These are phyloP conservation scores for Iguana delicatissima DNA, from an alignment of 2,797 vertebrate genomes.

Conservation along the genomic window DNA sequence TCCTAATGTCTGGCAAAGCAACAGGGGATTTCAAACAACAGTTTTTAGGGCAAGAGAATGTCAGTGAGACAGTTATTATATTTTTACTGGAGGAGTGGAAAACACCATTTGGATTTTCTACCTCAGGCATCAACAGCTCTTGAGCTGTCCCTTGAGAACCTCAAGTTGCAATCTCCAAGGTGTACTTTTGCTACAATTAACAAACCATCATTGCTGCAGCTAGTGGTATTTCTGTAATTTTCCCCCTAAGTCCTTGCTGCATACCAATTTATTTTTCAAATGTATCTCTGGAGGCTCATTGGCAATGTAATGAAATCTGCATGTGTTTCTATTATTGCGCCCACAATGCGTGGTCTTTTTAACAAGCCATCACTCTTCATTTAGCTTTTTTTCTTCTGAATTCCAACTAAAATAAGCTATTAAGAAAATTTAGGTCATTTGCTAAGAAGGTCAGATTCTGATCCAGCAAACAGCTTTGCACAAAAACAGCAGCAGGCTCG, in stretches of 20 bases:
- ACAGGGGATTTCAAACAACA: not conserved
- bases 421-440: slow-evolving; percentile 17
- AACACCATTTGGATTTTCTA: slow-evolving; percentile 5
- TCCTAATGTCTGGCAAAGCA: not conserved
- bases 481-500: not conserved
- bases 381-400: not conserved
- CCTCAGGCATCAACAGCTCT: slow-evolving; percentile 2
- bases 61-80: not conserved
- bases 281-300: slow-evolving; percentile 13
- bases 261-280: slow-evolving; percentile 49
- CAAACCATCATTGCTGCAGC: not conserved
- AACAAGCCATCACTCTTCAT: accelerated
- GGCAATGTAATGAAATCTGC: not conserved
- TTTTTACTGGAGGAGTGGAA: not conserved
- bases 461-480: not conserved
- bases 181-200: not conserved
- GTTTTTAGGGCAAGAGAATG: not conserved
- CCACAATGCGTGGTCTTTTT: accelerated
- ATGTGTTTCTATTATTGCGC: slow-evolving; percentile 3
- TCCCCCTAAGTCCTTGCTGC: slow-evolving; percentile 51
- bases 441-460: not conserved
- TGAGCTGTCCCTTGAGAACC: not conserved
- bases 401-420: slow-evolving; percentile 19
- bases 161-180: not conserved
- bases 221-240: slow-evolving; percentile 43